Conservation (phyloP, 2,113 vertebrate genomes). For the Sigmodon hispidus region DNA sequence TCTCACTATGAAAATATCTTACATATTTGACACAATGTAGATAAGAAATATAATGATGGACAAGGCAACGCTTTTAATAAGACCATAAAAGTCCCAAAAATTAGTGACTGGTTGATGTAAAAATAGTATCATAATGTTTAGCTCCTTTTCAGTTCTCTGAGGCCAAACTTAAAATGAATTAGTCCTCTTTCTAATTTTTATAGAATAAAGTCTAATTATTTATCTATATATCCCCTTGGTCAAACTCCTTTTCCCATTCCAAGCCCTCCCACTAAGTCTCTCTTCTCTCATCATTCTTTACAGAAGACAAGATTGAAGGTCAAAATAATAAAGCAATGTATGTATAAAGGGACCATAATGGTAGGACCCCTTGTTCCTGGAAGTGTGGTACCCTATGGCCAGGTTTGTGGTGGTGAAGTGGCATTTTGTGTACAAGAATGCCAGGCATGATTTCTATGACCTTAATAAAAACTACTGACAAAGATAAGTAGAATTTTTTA, state of each 20-base stretch:
- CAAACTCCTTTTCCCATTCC: too few relatives aligned
- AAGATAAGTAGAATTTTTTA: background rate
- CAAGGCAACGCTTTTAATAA: background rate
- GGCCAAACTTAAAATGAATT: too few relatives aligned
- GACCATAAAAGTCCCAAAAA: background rate
- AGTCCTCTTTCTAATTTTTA: too few relatives aligned
- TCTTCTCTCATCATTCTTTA: too few relatives aligned
- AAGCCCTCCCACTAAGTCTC: too few relatives aligned
- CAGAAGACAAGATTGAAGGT: background rate
- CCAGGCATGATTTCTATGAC: background rate
- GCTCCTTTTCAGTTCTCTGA: too few relatives aligned
- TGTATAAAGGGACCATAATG: background rate
- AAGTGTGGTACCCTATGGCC: background rate
- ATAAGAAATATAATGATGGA: background rate
- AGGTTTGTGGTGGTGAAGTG: background rate
- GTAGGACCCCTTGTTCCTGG: background rate
- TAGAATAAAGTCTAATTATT: too few relatives aligned
- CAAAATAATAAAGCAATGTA: background rate
- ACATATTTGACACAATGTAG: background rate
- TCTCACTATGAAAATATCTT: conserved; percentile 4
- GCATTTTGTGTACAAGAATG: background rate
- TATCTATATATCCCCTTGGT: too few relatives aligned
- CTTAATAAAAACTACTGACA: background rate
- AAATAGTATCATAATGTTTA: background rate
- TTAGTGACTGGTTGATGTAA: background rate